Evolutionary conservation across 2,888 invertebrate genomes (phyloP).

Genomic region (Tridacna crocea): DNA sequence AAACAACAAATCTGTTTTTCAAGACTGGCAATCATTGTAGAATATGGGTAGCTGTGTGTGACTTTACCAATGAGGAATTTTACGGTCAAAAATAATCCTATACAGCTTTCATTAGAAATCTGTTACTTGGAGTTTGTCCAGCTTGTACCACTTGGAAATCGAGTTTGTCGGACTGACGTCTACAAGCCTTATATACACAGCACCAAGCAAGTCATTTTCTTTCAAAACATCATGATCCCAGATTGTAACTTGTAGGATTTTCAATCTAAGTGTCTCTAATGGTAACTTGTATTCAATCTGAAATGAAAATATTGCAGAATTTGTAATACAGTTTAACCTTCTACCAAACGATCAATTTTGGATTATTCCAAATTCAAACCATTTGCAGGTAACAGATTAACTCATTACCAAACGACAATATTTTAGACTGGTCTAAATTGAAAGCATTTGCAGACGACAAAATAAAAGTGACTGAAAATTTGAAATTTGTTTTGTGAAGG

Average conservation of each 20-base stretch:
- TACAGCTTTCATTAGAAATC: conserved; percentile 12
- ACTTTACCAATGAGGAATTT: too few species aligned
- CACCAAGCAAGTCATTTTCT: conserved; percentile 97
- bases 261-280: conserved; percentile 90
- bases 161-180: conserved; percentile 91
- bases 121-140: conserved; percentile 75
- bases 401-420: neutral
- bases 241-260: conserved; percentile 95
- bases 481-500: neutral
- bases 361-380: neutral
- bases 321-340: neutral
- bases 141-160: conserved; percentile 91
- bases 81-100: too few species aligned
- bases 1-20: too few species aligned
- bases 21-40: too few species aligned
- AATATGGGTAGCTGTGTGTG: too few species aligned
- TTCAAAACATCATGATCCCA: conserved; percentile 97
- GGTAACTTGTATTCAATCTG: conserved; percentile 93
- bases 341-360: neutral
- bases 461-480: neutral
- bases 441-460: neutral
- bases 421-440: neutral
- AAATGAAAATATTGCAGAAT: conserved; percentile 24
- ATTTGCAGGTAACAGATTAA: neutral
- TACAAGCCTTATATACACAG: conserved; percentile 92